phyloP scores from a whole-genome alignment of 2,113 vertebrate species.

The Barbus barbus region DNA sequence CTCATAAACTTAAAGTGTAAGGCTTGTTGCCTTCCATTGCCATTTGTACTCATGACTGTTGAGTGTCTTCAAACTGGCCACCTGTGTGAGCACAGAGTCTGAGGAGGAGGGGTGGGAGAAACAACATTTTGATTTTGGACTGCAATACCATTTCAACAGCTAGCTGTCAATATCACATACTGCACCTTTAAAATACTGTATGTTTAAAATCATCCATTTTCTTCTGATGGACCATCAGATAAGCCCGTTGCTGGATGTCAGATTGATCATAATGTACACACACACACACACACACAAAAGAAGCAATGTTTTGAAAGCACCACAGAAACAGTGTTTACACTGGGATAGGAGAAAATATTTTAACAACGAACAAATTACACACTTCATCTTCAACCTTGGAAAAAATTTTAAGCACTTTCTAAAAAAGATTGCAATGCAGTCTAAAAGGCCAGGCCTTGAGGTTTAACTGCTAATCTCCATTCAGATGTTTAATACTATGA shows the following conservation, averaged over 20 bases:
- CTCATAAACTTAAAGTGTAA: neutral
- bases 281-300: neutral
- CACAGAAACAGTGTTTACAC: neutral
- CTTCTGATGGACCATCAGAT: neutral
- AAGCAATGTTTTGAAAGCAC: neutral
- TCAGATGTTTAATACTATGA: slow-evolving; percentile 4
- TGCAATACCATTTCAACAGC: too few species aligned
- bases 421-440: neutral
- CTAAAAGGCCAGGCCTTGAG: neutral
- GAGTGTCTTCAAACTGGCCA: neutral
- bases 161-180: too few species aligned
- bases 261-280: neutral
- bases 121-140: neutral
- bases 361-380: neutral
- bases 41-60: neutral
- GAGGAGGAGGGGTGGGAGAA: neutral
- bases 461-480: neutral
- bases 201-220: neutral
- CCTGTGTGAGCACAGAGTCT: neutral
- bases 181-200: neutral
- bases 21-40: neutral
- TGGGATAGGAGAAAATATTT: neutral
- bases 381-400: neutral
- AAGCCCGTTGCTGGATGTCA: neutral
- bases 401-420: neutral